Base-by-base conservation (phyloP, 2,113 vertebrate species). In the Murina feae region DNA sequence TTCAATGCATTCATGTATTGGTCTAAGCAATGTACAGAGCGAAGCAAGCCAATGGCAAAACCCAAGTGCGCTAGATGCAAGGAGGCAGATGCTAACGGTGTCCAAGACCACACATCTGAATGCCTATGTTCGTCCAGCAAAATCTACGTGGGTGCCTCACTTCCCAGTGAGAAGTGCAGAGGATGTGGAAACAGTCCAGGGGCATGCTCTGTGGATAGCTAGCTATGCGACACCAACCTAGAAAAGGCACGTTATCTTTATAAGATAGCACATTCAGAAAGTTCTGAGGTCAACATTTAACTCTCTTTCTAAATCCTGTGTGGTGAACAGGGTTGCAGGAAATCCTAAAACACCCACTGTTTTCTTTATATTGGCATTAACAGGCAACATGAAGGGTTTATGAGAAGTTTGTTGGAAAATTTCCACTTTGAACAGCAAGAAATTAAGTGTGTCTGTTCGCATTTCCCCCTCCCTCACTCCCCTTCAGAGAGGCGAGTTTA, bases 401-500 rank as follows among this genome's bases (percentile, higher is more conserved):
- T 93, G 96, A 90, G 97, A 97, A 98, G 86, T 98, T 98, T 97
- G 89, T 96, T 98, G 94, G 97, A 98, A 96, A 97, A 93, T 98
- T 98, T 98, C 97, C 96, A 97, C 96, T 98, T 97, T 95, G 96
- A 98, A 96, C 91, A 63, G 92, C 94, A 95, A 96, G 91, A 96
- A 97, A 98, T 98, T 98, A 98, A 96, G 65, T 94, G 63, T 90
- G 63, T 90, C 93, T 92, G 55, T 94, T 96, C 93, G 68, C 60
- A 96, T 75, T 63, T 82, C 74, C 37, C 5, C 65, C 2, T 21
- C 4, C 3, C 23, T 66, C 2, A 20, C 66, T 81, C 90, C 91
- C 75, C 82, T 86, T 96, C 96, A 90, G 90, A 97, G 96, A 96
- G 89, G 96, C 94, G 94, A 98, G 97, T 98, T 98, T 98, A 97